These are phyloP conservation scores for Trogon melanurus DNA, from an alignment of 2,113 vertebrate genomes.

Conservation along the genomic window DNA sequence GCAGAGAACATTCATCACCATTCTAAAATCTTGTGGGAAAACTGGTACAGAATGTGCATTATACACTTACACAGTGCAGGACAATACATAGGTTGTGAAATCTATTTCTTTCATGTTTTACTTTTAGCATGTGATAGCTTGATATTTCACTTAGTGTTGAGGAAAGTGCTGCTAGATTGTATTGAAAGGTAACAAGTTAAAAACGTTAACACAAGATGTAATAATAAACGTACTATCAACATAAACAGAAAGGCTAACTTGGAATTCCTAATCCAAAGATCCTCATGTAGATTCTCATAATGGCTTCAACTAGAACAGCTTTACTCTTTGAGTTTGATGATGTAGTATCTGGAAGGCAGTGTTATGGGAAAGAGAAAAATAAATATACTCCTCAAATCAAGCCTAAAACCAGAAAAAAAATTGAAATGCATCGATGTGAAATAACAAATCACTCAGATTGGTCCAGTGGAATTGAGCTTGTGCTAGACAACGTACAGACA, in stretches of 20 bases:
- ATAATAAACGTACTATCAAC: neutral
- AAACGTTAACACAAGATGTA: neutral
- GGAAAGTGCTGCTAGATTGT: neutral
- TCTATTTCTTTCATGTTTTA: slow-evolving; percentile 7
- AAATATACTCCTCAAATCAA: neutral
- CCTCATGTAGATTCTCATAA: neutral
- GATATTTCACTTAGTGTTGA: neutral
- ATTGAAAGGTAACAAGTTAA: neutral
- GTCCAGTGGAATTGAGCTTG: neutral
- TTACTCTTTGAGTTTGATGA: neutral
- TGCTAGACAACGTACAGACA: neutral
- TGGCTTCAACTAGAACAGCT: neutral
- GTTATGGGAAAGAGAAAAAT: neutral
- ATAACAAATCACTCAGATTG: neutral
- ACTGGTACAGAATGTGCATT: neutral
- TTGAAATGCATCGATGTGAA: neutral
- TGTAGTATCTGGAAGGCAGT: neutral
- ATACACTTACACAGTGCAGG: neutral
- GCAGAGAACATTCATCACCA: neutral
- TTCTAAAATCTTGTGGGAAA: neutral
- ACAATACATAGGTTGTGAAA: neutral
- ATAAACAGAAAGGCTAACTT: neutral
- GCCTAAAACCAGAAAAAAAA: neutral
- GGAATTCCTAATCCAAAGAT: neutral
- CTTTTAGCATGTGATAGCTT: neutral